phyloP scores from a whole-genome alignment of 2,888 invertebrate genomes.

The Pristionchus mayeri region DNA sequence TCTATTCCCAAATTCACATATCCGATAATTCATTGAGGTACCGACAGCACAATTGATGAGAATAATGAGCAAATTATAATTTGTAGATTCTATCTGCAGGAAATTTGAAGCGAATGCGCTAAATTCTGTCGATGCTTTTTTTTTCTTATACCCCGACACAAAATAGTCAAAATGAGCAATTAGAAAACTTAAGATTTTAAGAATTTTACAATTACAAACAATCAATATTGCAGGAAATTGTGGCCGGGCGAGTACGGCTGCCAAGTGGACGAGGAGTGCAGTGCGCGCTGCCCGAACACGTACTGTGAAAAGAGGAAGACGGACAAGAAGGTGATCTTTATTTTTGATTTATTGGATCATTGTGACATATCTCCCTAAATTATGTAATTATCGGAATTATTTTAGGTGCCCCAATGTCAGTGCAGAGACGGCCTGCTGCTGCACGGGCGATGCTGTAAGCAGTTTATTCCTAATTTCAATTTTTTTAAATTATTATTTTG shows the following conservation, averaged over 20 bases:
- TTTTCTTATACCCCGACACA: too few relatives aligned
- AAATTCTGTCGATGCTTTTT: too few relatives aligned
- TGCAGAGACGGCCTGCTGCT: constrained; percentile 71
- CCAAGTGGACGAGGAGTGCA: constrained; percentile 68
- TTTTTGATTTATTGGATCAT: background rate
- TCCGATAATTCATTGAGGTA: too few relatives aligned
- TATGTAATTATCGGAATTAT: constrained; percentile 51
- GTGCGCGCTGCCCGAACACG: constrained; percentile 69
- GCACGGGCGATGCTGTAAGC: constrained; percentile 74
- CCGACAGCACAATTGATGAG: too few relatives aligned
- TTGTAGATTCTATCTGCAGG: too few relatives aligned
- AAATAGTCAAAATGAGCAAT: too few relatives aligned
- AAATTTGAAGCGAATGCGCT: too few relatives aligned
- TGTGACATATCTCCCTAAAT: too few relatives aligned
- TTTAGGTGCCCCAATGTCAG: constrained; percentile 72
- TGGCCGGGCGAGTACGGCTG: constrained; percentile 76
- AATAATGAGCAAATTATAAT: too few relatives aligned
- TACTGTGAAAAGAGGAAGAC: constrained; percentile 67
- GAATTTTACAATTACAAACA: background rate
- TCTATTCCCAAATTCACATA: too few relatives aligned
- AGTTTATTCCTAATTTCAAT: background rate
- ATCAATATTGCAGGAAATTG: constrained; percentile 61
- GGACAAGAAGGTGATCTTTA: constrained; percentile 48
- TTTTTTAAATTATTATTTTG: background rate
- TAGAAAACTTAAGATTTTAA: too few relatives aligned